These are phyloP conservation scores for Leptobrachium leishanense DNA, from an alignment of 2,113 vertebrate genomes.

Conservation along the genomic window DNA sequence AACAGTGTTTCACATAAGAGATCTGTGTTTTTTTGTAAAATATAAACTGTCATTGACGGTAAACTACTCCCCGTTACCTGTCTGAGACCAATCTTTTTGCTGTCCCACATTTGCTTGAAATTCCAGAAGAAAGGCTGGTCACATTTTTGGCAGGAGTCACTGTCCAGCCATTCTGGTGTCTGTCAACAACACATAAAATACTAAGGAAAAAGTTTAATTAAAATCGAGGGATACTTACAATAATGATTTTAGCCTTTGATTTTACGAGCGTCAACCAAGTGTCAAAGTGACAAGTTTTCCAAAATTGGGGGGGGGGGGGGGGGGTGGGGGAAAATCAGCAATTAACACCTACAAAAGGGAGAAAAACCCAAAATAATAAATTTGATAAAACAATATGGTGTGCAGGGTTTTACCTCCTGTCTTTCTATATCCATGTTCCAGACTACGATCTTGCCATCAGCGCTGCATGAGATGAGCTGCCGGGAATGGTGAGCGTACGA, in stretches of 20 bases:
- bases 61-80: slow-evolving; percentile 71
- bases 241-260: too few relatives aligned
- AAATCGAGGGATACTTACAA: neutral
- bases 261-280: too few relatives aligned
- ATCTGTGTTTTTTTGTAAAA: too few relatives aligned
- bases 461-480: slow-evolving; percentile 94
- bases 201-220: neutral
- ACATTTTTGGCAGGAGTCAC: slow-evolving; percentile 97
- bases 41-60: too few relatives aligned
- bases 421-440: slow-evolving; percentile 98
- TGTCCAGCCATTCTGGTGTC: slow-evolving; percentile 97
- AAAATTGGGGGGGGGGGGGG: too few relatives aligned
- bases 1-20: too few relatives aligned
- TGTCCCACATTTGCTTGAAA: slow-evolving; percentile 99
- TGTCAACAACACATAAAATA: slow-evolving; percentile 58
- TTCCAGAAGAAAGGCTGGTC: slow-evolving; percentile 99
- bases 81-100: slow-evolving; percentile 94
- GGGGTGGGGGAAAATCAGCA: too few relatives aligned
- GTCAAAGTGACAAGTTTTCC: too few relatives aligned
- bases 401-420: slow-evolving; percentile 79
- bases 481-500: slow-evolving; percentile 91
- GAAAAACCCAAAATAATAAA: neutral
- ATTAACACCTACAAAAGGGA: too few relatives aligned
- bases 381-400: neutral
- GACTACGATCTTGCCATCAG: slow-evolving; percentile 90